These are phyloP conservation scores for Macaca fascicularis DNA, from an alignment of 2,113 vertebrate genomes.

Conservation along the genomic window DNA sequence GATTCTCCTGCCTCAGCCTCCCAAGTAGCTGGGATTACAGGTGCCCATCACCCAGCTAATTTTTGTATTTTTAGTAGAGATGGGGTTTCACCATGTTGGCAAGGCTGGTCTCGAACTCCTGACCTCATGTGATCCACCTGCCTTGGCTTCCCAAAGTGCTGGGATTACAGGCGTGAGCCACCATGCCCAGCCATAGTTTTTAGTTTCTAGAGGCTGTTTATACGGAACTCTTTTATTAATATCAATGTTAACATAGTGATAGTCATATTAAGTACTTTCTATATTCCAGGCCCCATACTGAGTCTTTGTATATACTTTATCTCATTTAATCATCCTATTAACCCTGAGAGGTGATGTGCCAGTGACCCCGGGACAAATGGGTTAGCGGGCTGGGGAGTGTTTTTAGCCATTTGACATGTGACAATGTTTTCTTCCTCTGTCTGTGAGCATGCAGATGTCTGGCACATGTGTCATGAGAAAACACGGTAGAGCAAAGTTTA, in stretches of 20 bases:
- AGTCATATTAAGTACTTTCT: background rate
- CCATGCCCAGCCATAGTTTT: background rate
- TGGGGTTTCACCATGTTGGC: no score
- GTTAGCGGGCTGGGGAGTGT: background rate
- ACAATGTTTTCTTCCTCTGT: background rate
- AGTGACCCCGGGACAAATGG: background rate
- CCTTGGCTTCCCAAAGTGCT: no score
- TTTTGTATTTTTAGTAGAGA: no score
- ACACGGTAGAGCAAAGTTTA: background rate
- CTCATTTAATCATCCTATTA: background rate
- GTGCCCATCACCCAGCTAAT: no score
- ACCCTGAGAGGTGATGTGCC: background rate
- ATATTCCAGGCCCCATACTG: background rate
- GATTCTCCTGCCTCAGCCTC: no score
- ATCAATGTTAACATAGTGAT: background rate
- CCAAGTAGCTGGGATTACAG: no score
- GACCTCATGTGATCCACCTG: no score
- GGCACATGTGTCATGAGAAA: background rate
- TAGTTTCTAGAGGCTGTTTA: slow-evolving; percentile 1
- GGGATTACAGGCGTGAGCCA: no score
- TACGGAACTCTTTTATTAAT: background rate
- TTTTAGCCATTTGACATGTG: background rate
- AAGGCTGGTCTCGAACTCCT: no score
- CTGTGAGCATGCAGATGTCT: background rate
- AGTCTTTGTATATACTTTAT: background rate